Base-by-base conservation (phyloP, 2,797 vertebrate species). In the Furcifer pardalis region DNA sequence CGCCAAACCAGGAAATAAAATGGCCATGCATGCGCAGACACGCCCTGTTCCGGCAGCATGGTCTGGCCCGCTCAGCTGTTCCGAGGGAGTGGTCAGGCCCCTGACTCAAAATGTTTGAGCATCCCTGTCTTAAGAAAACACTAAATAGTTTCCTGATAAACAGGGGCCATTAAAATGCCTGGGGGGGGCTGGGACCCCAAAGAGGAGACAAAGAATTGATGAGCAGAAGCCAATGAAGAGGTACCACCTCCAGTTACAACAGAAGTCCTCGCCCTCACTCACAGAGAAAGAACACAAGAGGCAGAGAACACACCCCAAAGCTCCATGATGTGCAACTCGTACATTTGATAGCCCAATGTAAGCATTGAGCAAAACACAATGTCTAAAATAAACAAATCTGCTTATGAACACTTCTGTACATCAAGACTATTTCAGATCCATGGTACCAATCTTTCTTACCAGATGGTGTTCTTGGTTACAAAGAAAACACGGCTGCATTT, bases 381-480 rank as follows among this genome's bases (percentile, higher is more conserved):
- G 21, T 81, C 84, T 80, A 83, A 89, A 83, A 79, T 56, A 84
- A 91, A 83, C 32, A 72, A 86, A 23, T 69, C 86, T 73, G 49
- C 79, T 88, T 89, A 91, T 88, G 90, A 44, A 65, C 32, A 74
- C 37, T 12, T 40, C 46, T 44, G 37, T 72, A n/a, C 52, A 46
- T 68, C 89, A 66, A 90, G 84, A 89, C 71, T 68, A 74, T 2
- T 1, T 80, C 84, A 87, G 1, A 8, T 2, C 9, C 85, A 88
- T 89, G 84, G 84, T 71, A 86, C 84, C 49, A 73, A 82, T 40
- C 62, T 79, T 77, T 27, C 87, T 37, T 72, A 46, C 3, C 81
- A 76, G 82, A 89, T 76, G 68, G 87, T 81, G 88, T 27, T 88
- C 82, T 88, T 84, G 83, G 87, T 89, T 72, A 3, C 86, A 86